Percentiles rank a stretch among this genome's conserved stretches.
Conservation (phyloP, 2,888 invertebrate genomes). For the Sinohyriopsis cumingii region DNA sequence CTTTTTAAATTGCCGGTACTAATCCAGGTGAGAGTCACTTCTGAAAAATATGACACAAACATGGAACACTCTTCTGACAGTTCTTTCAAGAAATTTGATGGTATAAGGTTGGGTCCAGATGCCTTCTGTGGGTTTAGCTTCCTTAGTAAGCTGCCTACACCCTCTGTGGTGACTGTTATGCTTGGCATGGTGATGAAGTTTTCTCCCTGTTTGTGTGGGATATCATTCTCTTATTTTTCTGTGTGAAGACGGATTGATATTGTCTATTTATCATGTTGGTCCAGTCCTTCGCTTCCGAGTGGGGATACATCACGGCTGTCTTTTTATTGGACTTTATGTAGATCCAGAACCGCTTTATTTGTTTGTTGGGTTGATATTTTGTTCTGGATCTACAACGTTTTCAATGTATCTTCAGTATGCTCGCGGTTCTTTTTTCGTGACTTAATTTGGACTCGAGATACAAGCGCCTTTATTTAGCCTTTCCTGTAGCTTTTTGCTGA, state of each 20-base stretch:
- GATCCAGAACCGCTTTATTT: conserved; percentile 17
- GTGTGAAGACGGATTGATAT: conserved; percentile 8
- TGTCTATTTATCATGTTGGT: conserved; percentile 11
- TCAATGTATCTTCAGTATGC: not conserved
- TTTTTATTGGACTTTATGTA: conserved; percentile 11
- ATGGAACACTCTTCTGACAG: not conserved
- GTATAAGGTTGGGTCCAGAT: not conserved
- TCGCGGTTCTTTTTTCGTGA: conserved; percentile 6
- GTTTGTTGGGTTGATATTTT: not conserved
- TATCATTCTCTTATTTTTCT: not conserved
- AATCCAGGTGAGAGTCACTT: not conserved
- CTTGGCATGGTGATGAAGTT: conserved; percentile 1
- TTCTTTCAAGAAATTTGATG: not conserved
- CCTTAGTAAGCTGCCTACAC: not conserved
- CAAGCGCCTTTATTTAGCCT: not conserved
- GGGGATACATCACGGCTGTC: conserved; percentile 12
- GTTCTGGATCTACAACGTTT: conserved; percentile 1
- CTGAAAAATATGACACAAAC: not conserved
- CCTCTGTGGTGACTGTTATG: not conserved
- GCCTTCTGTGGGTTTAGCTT: conserved; percentile 5
- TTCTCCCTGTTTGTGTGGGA: not conserved
- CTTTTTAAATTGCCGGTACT: not conserved
- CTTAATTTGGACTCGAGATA: conserved; percentile 5
- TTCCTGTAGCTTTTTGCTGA: conserved; percentile 4
- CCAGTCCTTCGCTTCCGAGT: conserved; percentile 5